Percentiles rank a stretch among this genome's conserved stretches.
phyloP scores from a whole-genome alignment of 2,888 invertebrate species.

The Myopa testacea region DNA sequence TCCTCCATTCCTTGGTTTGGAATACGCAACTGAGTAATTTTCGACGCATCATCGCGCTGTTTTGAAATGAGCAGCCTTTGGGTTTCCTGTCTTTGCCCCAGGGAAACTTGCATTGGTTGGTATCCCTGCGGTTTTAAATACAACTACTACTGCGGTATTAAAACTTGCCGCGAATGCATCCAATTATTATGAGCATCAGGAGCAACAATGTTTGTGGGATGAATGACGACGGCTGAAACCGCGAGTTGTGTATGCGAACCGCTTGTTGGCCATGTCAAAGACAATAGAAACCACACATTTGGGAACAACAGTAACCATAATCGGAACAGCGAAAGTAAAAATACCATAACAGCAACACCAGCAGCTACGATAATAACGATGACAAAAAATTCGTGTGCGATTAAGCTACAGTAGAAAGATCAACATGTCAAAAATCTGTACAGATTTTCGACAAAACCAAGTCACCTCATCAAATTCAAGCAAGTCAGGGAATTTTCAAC shows the following conservation, averaged over 20 bases:
- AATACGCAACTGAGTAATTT: constrained; percentile 79
- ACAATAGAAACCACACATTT: constrained; percentile 42
- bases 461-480: neutral
- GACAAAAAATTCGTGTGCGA: constrained; percentile 11
- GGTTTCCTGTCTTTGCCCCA: constrained; percentile 85
- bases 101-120: constrained; percentile 93
- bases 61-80: constrained; percentile 76
- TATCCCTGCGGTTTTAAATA: constrained; percentile 96
- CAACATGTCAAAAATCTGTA: too few species aligned
- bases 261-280: constrained; percentile 6
- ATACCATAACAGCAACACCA: constrained; percentile 31
- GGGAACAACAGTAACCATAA: neutral
- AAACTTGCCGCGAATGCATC: constrained; percentile 92
- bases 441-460: neutral
- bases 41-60: constrained; percentile 74
- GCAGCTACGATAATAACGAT: constrained; percentile 43
- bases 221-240: constrained; percentile 73
- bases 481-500: neutral
- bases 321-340: constrained; percentile 40
- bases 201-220: constrained; percentile 85
- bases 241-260: constrained; percentile 26
- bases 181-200: constrained; percentile 85
- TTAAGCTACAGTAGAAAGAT: neutral
- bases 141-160: constrained; percentile 93
- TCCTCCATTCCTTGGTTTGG: constrained; percentile 79